These are phyloP conservation scores for Eulemur albifrons DNA, from an alignment of 2,797 vertebrate species.

Conservation along the genomic window DNA sequence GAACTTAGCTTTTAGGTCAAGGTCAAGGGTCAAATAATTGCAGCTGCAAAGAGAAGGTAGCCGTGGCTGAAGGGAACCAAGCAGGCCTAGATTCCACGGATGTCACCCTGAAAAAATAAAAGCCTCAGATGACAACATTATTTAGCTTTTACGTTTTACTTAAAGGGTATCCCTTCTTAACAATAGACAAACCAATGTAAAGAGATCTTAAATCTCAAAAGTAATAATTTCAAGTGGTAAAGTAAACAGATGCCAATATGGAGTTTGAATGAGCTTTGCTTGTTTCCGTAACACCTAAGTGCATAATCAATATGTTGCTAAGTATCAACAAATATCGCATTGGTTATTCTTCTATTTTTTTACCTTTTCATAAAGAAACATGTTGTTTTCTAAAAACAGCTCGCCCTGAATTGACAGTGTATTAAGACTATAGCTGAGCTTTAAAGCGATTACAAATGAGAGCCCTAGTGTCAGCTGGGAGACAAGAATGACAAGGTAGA, in stretches of 20 bases:
- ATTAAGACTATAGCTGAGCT: neutral
- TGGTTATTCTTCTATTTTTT: conserved; percentile 35
- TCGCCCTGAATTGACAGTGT: conserved; percentile 23
- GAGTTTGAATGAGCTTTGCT: neutral
- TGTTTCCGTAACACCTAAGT: neutral
- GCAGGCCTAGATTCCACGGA: neutral
- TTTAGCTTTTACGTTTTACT: neutral
- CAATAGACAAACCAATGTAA: neutral
- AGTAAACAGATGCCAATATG: neutral
- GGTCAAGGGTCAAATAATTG: neutral
- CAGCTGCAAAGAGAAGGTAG: neutral
- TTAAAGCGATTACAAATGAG: conserved; percentile 45
- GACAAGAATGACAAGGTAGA: conserved; percentile 37
- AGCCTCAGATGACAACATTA: neutral
- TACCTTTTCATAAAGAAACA: conserved; percentile 49
- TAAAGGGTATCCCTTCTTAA: neutral
- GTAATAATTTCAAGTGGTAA: conserved; percentile 11
- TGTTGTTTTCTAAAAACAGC: conserved; percentile 41
- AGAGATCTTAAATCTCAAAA: conserved; percentile 14
- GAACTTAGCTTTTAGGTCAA: conserved; percentile 2
- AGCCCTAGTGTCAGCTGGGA: neutral
- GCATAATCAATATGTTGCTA: neutral
- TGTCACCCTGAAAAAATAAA: neutral
- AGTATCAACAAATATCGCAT: conserved; percentile 5
- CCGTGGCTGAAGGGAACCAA: neutral